Evolutionary conservation across 2,888 invertebrate genomes (phyloP).

Genomic region (Stenotaenia linearis): DNA sequence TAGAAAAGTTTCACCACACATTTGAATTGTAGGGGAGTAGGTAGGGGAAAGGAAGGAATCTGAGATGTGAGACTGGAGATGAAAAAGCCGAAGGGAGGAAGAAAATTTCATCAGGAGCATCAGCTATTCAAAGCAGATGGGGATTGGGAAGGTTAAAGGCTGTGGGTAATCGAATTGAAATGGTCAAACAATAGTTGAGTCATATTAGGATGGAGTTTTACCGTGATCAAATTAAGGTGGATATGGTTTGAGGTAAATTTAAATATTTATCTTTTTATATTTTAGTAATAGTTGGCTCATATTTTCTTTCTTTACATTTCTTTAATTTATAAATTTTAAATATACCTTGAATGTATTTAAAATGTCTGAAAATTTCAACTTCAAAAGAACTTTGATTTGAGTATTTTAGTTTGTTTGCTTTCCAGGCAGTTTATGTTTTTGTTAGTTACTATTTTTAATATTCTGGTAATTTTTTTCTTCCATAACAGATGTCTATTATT

Average conservation of each 20-base stretch:
- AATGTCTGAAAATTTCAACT: too few species aligned
- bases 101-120: slow-evolving; percentile 21
- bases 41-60: not conserved
- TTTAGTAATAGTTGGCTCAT: too few species aligned
- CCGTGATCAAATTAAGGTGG: not conserved
- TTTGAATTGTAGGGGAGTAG: not conserved
- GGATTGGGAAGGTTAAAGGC: not conserved
- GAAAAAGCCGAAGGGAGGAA: not conserved
- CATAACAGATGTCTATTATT: too few species aligned
- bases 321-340: too few species aligned
- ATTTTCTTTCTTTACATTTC: too few species aligned
- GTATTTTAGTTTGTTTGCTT: too few species aligned
- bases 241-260: not conserved
- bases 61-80: not conserved
- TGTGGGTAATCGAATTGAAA: not conserved
- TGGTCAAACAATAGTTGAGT: not conserved
- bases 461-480: too few species aligned
- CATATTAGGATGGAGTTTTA: not conserved
- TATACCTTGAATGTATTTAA: too few species aligned
- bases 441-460: too few species aligned
- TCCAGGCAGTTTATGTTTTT: too few species aligned
- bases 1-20: not conserved
- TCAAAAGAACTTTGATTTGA: too few species aligned
- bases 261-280: not conserved
- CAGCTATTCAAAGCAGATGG: not conserved